Conservation (phyloP, 2,888 invertebrate species). For the Campopleginae sp. region DNA sequence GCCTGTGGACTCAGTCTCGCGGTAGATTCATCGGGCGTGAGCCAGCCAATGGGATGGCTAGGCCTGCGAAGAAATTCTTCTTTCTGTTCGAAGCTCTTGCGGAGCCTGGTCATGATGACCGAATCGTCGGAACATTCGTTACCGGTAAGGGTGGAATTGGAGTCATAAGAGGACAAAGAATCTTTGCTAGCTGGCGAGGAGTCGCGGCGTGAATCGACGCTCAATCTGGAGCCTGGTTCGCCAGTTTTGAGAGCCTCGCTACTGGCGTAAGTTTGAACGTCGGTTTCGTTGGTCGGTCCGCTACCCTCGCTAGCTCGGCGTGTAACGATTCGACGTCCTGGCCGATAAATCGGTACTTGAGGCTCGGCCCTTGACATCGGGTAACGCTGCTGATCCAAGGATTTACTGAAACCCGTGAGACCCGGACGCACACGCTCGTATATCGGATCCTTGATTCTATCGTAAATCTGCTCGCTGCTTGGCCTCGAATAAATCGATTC, state of each 20-base stretch:
- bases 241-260: slow-evolving; percentile 72
- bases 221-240: slow-evolving; percentile 83
- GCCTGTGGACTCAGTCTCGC: slow-evolving; percentile 70
- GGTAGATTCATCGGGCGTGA: slow-evolving; percentile 84
- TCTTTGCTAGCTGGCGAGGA: slow-evolving; percentile 89
- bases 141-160: slow-evolving; percentile 88
- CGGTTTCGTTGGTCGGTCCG: slow-evolving; percentile 74
- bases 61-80: slow-evolving; percentile 94
- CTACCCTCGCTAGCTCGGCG: slow-evolving; percentile 86
- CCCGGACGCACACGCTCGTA: slow-evolving; percentile 81
- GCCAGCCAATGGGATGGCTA: slow-evolving; percentile 88
- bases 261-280: slow-evolving; percentile 77
- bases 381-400: slow-evolving; percentile 76
- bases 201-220: slow-evolving; percentile 86
- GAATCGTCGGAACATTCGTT: slow-evolving; percentile 89
- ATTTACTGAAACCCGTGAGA: slow-evolving; percentile 76
- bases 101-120: slow-evolving; percentile 90
- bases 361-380: slow-evolving; percentile 82
- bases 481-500: slow-evolving; percentile 85
- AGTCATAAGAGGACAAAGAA: slow-evolving; percentile 89
- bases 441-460: slow-evolving; percentile 81
- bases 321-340: slow-evolving; percentile 75
- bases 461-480: slow-evolving; percentile 82
- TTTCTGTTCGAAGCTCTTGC: slow-evolving; percentile 94
- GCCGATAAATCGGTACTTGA: slow-evolving; percentile 81